Evolutionary conservation across 30 jellyfish, hydroid and myxozoan species (phyloP).

Genomic region (Cassiopea andromeda): DNA sequence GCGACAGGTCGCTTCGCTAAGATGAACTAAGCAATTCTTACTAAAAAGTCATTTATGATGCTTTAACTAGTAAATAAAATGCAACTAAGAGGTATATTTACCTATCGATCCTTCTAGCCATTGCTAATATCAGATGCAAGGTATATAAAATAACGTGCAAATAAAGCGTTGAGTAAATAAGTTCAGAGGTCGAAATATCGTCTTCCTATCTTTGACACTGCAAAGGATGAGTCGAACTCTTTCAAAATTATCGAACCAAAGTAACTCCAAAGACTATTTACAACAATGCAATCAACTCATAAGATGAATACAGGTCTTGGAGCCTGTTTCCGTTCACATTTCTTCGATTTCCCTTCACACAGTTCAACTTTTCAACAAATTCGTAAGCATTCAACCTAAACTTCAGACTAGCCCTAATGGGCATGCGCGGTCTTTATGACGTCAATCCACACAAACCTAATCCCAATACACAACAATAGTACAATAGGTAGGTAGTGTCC

Average conservation of each 20-base stretch:
- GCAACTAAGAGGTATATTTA: not conserved
- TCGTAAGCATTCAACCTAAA: conserved; percentile 10
- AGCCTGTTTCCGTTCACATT: conserved; percentile 39
- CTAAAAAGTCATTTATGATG: no score
- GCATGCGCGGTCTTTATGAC: conserved; percentile 40
- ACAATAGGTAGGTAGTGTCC: not conserved
- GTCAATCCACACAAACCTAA: not conserved
- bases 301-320: not conserved
- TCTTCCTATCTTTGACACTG: conserved; percentile 50
- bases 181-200: conserved; percentile 31
- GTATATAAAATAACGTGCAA: not conserved
- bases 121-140: not conserved
- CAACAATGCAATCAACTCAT: not conserved
- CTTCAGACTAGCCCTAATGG: not conserved
- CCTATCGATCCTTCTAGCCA: conserved; percentile 65
- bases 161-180: not conserved
- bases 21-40: no score
- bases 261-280: not conserved
- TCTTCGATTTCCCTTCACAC: not conserved
- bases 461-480: not conserved
- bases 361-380: not conserved
- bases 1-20: no score
- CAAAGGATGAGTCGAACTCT: conserved; percentile 34
- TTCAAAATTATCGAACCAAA: not conserved
- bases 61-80: no score